These are phyloP conservation scores for Polyploca ridens DNA, from an alignment of 2,888 invertebrate species.

Conservation along the genomic window DNA sequence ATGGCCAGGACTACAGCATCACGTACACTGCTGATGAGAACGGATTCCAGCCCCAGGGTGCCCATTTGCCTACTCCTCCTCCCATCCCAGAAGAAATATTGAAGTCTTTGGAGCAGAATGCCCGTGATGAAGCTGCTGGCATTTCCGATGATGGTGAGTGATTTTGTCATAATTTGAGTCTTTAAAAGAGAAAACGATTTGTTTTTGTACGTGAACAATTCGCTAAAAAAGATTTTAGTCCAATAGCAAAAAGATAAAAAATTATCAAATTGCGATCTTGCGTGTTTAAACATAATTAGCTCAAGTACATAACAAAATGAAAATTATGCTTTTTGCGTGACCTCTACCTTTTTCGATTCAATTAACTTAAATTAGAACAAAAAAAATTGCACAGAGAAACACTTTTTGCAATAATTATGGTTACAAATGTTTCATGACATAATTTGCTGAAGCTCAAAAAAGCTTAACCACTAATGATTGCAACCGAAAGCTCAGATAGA, in stretches of 20 bases:
- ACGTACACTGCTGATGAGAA: constrained; percentile 81
- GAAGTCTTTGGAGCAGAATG: constrained; percentile 79
- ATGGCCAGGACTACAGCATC: constrained; percentile 80
- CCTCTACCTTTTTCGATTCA: constrained; percentile 5
- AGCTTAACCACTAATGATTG: constrained; percentile 22
- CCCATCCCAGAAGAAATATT: constrained; percentile 79
- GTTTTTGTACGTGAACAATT: neutral
- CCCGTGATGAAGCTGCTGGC: constrained; percentile 79
- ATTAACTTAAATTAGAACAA: constrained; percentile 2
- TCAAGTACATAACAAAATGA: constrained; percentile 1
- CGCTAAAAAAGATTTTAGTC: neutral
- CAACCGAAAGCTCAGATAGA: constrained; percentile 14
- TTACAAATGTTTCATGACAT: constrained; percentile 7
- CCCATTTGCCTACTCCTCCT: constrained; percentile 78
- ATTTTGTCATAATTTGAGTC: constrained; percentile 5
- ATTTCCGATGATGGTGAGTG: constrained; percentile 80
- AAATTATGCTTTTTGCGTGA: constrained; percentile 8
- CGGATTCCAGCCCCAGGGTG: constrained; percentile 75
- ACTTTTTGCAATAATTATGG: neutral
- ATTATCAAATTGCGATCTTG: neutral
- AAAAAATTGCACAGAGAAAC: neutral
- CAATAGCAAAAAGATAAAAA: neutral
- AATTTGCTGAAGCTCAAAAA: constrained; percentile 16
- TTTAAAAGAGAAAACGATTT: no score
- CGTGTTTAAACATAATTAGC: neutral